Evolutionary conservation across 2,888 invertebrate species (phyloP), one percentile per base, ranked within the genome.

Genomic region (Unio pictorum): DNA sequence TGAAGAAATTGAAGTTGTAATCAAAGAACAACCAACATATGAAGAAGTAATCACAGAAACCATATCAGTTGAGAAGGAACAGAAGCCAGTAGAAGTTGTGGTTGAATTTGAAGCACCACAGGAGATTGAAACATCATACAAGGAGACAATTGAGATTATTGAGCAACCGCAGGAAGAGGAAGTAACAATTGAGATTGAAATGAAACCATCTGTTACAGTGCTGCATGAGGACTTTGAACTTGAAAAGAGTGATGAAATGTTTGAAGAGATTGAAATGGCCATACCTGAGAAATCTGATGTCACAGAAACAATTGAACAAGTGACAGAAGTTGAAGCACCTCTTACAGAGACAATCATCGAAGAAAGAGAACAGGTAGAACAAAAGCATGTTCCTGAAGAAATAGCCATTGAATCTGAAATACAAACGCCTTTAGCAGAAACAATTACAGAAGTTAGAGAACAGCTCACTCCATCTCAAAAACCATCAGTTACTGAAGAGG

Each of bases 1-100:
- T 45, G 34, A 34, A 34, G 34, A 34, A 34, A 34, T 34, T 4
- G 34, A 34, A 34, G 34, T 71, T n/a, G 61, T 64, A 20, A 55
- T 57, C 23, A 54, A 64, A 57, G 59, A 64, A 59, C 56, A 63
- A 34, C 54, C 60, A 63, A 45, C 57, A 20, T 57, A 26, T 23
- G 68, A 68, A 69, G 70, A 64, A 34, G 71, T 73, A 55, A 68
- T 71, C 61, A 23, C 45, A 34, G 57, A 57, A n/a, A 45, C 58
- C 34, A 58, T 26, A 67, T 26, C 54, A 8, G 20, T 55, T 3
- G 61, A 67, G 30, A 18, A 55, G 20, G 61, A 67, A 28, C 20
- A 23, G 55, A 56, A 55, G 26, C 20, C 55, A 60, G 28, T 18
- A 54, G 67, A 67, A 62, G 26, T 62, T 17, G 61, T 55, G 20